phyloP scores from a whole-genome alignment of 2,888 invertebrate genomes.

The Acronicta aceris region DNA sequence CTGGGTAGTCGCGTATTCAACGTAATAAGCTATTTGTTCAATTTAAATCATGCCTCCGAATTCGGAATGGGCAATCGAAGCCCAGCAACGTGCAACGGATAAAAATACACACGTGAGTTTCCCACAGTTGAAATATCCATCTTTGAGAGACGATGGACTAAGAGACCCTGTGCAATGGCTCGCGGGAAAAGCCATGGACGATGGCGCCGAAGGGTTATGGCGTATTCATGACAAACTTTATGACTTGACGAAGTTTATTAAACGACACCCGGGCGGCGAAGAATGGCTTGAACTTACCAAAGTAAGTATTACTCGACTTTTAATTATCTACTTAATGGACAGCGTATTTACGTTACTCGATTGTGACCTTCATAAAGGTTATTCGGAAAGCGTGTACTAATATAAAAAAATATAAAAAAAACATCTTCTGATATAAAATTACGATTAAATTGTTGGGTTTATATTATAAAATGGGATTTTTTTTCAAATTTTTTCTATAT shows the following conservation, averaged over 20 bases:
- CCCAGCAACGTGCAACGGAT: slow-evolving; percentile 67
- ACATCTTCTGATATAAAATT: too few species aligned
- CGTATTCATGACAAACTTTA: slow-evolving; percentile 94
- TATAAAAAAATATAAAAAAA: background rate
- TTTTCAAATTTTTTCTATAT: too few species aligned
- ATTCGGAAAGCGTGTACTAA: background rate
- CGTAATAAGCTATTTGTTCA: background rate
- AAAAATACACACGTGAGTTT: slow-evolving; percentile 80
- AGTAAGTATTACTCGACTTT: slow-evolving; percentile 76
- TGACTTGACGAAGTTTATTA: slow-evolving; percentile 94
- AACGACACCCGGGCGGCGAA: slow-evolving; percentile 95
- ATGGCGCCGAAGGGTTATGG: slow-evolving; percentile 94
- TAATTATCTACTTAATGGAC: slow-evolving; percentile 17
- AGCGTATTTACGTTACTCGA: background rate
- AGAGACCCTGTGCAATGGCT: slow-evolving; percentile 89
- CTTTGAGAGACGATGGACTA: slow-evolving; percentile 76
- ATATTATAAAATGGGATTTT: too few species aligned
- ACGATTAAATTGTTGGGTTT: too few species aligned
- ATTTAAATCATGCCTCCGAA: slow-evolving; percentile 59
- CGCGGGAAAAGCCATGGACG: slow-evolving; percentile 90
- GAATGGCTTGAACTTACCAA: slow-evolving; percentile 93
- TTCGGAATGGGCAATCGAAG: slow-evolving; percentile 58
- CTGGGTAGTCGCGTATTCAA: slow-evolving; percentile 7
- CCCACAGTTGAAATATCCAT: slow-evolving; percentile 86
- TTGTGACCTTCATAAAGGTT: background rate